phyloP scores from a whole-genome alignment of 2,797 vertebrate genomes.

The Halcyon chelicuti region DNA sequence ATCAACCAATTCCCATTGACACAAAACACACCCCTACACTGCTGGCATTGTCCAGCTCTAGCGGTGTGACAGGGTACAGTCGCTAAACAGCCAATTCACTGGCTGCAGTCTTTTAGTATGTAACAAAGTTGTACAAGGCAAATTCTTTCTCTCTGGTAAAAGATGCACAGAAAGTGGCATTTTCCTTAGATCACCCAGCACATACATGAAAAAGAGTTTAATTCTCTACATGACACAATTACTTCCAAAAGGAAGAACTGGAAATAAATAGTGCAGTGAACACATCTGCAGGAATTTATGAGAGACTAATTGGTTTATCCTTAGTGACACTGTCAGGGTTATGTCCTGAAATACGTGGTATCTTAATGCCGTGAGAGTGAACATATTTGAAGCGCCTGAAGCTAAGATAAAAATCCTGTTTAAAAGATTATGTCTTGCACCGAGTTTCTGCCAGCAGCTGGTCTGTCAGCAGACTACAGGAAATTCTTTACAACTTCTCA shows the following conservation, averaged over 20 bases:
- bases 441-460: slow-evolving; percentile 9
- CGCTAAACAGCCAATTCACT: not conserved
- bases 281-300: not conserved
- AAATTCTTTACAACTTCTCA: not conserved
- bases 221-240: not conserved
- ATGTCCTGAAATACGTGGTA: not conserved
- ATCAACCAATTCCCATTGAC: not conserved
- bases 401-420: slow-evolving; percentile 11
- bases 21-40: not conserved
- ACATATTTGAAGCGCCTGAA: not conserved
- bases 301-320: not conserved
- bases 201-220: not conserved
- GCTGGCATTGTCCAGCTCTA: not conserved
- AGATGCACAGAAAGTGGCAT: not conserved
- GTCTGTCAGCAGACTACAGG: not conserved
- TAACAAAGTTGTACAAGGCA: not conserved
- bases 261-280: not conserved
- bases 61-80: not conserved
- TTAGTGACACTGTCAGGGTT: not conserved
- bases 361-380: not conserved
- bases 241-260: slow-evolving; percentile 7
- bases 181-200: not conserved
- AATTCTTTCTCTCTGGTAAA: not conserved
- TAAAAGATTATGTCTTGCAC: not conserved
- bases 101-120: not conserved